Evolutionary conservation across 2,888 invertebrate species (phyloP).

Genomic region (Drosophila hamatofila): DNA sequence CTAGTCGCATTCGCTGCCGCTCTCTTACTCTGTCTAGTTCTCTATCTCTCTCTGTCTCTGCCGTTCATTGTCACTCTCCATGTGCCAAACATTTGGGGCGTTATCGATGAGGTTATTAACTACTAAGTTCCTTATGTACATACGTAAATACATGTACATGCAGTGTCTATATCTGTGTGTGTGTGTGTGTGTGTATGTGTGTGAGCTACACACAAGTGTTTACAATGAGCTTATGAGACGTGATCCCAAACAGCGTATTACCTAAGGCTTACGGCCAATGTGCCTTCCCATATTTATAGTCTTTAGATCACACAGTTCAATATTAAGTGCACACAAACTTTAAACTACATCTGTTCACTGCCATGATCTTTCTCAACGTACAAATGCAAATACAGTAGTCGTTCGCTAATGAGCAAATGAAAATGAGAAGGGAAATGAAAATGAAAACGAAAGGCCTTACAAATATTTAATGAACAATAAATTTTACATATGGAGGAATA

Average conservation of each 20-base stretch:
- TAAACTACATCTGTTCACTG: background rate
- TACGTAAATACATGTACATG: background rate
- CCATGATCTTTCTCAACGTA: slow-evolving; percentile 15
- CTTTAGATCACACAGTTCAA: slow-evolving; percentile 1
- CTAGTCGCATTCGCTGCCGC: slow-evolving; percentile 4
- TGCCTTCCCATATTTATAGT: background rate
- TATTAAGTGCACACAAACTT: slow-evolving; percentile 7
- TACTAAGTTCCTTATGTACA: slow-evolving; percentile 23
- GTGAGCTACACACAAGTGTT: background rate
- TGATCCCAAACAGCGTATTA: slow-evolving; percentile 27
- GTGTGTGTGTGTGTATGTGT: background rate
- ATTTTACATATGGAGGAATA: background rate
- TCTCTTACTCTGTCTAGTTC: background rate
- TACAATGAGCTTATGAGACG: slow-evolving; percentile 35
- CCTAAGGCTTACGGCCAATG: slow-evolving; percentile 5
- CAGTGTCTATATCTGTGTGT: background rate
- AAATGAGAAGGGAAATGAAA: background rate
- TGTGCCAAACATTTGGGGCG: slow-evolving; percentile 32
- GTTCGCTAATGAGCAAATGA: background rate
- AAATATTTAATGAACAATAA: background rate
- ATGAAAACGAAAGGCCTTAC: background rate
- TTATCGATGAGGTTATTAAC: slow-evolving; percentile 61
- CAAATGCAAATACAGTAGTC: background rate
- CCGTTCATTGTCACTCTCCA: slow-evolving; percentile 8
- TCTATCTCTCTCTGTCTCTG: background rate